Evolutionary conservation across 2,113 vertebrate species (phyloP).

Genomic region (Elachura formosa): DNA sequence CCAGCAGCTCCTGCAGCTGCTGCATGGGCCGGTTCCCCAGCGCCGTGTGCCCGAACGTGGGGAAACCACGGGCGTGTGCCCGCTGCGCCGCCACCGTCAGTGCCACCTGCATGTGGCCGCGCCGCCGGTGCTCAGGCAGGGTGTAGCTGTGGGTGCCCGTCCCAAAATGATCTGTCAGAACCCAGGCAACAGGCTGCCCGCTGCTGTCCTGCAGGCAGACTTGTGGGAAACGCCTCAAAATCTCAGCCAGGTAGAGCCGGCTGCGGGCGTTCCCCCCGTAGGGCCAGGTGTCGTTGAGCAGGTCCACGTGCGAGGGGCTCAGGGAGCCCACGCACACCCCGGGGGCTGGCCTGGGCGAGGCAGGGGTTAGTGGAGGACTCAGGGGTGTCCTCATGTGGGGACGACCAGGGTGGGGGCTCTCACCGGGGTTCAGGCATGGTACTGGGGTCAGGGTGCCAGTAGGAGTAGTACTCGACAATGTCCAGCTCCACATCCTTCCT

Average conservation of each 20-base stretch:
- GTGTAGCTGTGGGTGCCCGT: not conserved
- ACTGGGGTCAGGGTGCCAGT: not conserved
- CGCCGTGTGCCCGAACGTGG: not conserved
- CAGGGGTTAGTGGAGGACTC: fast-evolving
- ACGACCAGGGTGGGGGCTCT: not conserved
- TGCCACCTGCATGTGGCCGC: not conserved
- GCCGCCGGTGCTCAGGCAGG: not conserved
- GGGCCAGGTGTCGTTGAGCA: not conserved
- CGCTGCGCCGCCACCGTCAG: not conserved
- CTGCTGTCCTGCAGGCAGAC: not conserved
- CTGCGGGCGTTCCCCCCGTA: not conserved
- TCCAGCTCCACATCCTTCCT: not conserved
- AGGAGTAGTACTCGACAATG: not conserved
- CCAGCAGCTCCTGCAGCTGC: not conserved
- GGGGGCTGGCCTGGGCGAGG: not conserved
- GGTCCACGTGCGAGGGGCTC: not conserved
- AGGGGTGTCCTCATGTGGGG: fast-evolving
- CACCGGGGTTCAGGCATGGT: not conserved
- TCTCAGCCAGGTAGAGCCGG: not conserved
- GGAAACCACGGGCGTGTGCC: not conserved
- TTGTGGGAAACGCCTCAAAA: not conserved
- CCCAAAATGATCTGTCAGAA: not conserved
- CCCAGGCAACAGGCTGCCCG: not conserved
- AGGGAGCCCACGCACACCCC: not conserved
- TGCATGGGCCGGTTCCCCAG: not conserved